Conservation (phyloP, 2,113 vertebrate genomes). For the Notiomystis cincta region DNA sequence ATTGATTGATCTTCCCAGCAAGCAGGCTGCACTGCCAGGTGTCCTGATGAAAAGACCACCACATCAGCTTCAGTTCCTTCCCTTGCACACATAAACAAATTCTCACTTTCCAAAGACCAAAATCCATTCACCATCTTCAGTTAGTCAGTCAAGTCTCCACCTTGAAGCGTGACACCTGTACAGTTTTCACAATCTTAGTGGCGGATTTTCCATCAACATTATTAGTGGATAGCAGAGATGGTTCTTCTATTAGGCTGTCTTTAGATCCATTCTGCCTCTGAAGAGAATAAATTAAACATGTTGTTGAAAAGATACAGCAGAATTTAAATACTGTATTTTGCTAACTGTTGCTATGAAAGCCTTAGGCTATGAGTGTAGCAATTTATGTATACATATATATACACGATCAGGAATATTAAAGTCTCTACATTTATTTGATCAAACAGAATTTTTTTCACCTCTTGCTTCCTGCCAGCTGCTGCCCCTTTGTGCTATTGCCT, state of each 20-base stretch:
- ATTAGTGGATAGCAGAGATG: conserved; percentile 54
- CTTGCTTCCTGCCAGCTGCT: not conserved
- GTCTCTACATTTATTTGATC: not conserved
- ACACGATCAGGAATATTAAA: not conserved
- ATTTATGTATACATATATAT: not conserved
- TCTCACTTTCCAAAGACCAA: conserved; percentile 39
- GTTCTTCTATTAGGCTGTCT: conserved; percentile 79
- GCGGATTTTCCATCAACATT: conserved; percentile 66
- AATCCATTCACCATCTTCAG: not conserved
- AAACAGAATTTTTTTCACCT: not conserved
- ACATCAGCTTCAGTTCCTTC: not conserved
- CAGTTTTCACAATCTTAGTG: conserved; percentile 77
- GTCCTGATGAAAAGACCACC: not conserved
- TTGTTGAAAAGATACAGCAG: not conserved
- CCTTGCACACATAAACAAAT: not conserved
- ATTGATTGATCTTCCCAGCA: not conserved
- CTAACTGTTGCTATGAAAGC: not conserved
- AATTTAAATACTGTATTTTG: not conserved
- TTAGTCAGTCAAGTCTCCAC: conserved; percentile 74
- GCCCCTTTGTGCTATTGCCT: not conserved
- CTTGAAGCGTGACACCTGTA: conserved; percentile 73
- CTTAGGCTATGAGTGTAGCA: not conserved
- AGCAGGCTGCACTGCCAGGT: not conserved
- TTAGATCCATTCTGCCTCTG: conserved; percentile 82
- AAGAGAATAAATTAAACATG: not conserved